Conservation (phyloP, 2,888 invertebrate genomes). For the Chalcis sispes region DNA sequence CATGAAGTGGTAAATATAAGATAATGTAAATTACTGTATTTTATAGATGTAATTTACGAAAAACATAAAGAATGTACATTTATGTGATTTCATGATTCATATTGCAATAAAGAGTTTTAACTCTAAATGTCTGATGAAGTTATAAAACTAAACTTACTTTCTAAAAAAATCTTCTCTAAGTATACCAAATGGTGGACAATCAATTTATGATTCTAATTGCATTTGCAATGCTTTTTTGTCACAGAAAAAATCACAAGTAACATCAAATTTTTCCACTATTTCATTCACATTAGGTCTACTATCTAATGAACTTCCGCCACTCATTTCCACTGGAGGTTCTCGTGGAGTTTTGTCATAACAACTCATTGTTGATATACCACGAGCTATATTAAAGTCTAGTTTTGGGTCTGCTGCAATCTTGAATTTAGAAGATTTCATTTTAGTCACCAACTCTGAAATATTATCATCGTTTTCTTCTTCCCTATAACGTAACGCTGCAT, state of each 20-base stretch:
- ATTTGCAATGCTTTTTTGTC: not conserved
- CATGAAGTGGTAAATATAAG: conserved; percentile 54
- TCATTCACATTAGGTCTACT: conserved; percentile 59
- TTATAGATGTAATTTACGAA: conserved; percentile 54
- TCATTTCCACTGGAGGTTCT: conserved; percentile 43
- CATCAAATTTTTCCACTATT: conserved; percentile 59
- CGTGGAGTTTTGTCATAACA: conserved; percentile 62
- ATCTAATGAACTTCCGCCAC: conserved; percentile 56
- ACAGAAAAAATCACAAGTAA: conserved; percentile 39
- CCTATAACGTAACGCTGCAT: not conserved
- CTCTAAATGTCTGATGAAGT: conserved; percentile 32
- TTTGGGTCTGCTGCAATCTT: conserved; percentile 62
- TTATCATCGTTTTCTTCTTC: conserved; percentile 34
- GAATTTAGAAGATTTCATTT: conserved; percentile 61
- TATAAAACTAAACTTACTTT: conserved; percentile 63
- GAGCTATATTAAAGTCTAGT: conserved; percentile 59
- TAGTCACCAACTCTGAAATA: conserved; percentile 41
- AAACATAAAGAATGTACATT: conserved; percentile 15
- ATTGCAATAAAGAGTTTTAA: conserved; percentile 47
- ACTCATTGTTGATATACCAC: conserved; percentile 61
- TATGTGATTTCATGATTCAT: conserved; percentile 45
- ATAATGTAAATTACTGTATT: conserved; percentile 53
- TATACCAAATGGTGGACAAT: conserved; percentile 19
- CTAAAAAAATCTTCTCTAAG: conserved; percentile 23
- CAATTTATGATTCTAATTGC: too few species aligned